phyloP scores from a whole-genome alignment of 1,140 invertebrate genomes.

The Octopus bimaculoides region DNA sequence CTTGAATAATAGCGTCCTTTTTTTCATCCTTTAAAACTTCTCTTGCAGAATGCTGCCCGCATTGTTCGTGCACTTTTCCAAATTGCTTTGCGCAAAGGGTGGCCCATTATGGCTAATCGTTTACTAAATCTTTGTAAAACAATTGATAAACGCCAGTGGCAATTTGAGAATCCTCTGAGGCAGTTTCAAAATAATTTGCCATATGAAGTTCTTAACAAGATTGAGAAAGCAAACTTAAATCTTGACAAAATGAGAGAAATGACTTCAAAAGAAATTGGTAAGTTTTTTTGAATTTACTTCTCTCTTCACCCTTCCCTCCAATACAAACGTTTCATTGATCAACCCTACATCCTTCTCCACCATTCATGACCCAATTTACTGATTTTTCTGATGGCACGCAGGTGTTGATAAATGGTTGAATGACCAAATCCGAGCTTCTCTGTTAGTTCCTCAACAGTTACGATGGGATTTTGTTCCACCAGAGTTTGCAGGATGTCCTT shows the following conservation, averaged over 20 bases:
- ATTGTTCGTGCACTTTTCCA: constrained; percentile 93
- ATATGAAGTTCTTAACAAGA: constrained; percentile 75
- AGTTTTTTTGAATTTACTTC: constrained; percentile 10
- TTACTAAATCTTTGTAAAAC: constrained; percentile 81
- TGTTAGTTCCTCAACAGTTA: too few relatives aligned
- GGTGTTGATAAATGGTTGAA: too few relatives aligned
- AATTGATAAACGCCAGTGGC: constrained; percentile 76
- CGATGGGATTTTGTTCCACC: too few relatives aligned
- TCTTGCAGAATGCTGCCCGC: constrained; percentile 77
- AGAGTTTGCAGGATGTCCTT: too few relatives aligned
- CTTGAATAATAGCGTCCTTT: neutral
- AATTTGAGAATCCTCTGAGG: constrained; percentile 77
- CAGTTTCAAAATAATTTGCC: constrained; percentile 78
- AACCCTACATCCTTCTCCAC: too few relatives aligned
- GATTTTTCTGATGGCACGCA: too few relatives aligned
- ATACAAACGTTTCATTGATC: too few relatives aligned
- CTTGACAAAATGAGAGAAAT: constrained; percentile 81
- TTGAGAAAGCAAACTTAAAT: constrained; percentile 74
- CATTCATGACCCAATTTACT: too few relatives aligned
- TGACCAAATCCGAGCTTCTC: too few relatives aligned
- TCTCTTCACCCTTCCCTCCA: too few relatives aligned
- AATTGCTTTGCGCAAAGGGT: constrained; percentile 84
- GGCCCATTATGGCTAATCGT: constrained; percentile 80
- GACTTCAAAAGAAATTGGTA: constrained; percentile 81
- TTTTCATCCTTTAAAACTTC: neutral